Conservation (phyloP, 1,140 invertebrate species). For the Procambarus virginalis region DNA sequence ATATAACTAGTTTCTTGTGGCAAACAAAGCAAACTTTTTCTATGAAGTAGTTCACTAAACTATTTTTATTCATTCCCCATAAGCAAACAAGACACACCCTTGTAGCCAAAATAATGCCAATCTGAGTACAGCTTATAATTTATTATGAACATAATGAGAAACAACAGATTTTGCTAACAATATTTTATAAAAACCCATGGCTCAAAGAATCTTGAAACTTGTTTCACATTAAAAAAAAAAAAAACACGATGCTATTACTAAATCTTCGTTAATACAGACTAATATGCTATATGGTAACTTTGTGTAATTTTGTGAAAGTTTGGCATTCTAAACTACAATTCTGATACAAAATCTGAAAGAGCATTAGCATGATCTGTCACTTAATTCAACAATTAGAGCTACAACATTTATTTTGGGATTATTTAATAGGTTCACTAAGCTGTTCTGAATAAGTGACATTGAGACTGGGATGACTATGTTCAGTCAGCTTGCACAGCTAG, state of each 20-base stretch:
- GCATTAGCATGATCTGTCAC: neutral
- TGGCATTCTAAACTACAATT: constrained; percentile 25
- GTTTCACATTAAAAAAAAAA: neutral
- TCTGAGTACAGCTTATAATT: neutral
- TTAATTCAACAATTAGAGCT: neutral
- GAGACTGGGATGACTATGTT: neutral
- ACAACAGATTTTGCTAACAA: neutral
- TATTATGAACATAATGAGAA: neutral
- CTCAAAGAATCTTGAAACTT: neutral
- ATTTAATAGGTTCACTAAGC: neutral
- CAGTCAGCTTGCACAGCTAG: neutral
- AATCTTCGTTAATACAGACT: constrained; percentile 10
- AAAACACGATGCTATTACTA: neutral
- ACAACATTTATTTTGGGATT: neutral
- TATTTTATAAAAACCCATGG: neutral
- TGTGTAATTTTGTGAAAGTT: constrained; percentile 35
- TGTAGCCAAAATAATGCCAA: neutral
- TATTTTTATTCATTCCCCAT: neutral
- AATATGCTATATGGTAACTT: constrained; percentile 35
- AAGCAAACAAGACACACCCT: neutral
- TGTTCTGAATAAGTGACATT: constrained; percentile 14
- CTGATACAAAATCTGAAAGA: constrained; percentile 27
- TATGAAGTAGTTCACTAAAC: neutral
- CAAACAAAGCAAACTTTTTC: neutral
- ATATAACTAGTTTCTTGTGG: neutral